phyloP scores from a whole-genome alignment of 2,797 vertebrate genomes.

The Acrossocheilus wenchowensis region DNA sequence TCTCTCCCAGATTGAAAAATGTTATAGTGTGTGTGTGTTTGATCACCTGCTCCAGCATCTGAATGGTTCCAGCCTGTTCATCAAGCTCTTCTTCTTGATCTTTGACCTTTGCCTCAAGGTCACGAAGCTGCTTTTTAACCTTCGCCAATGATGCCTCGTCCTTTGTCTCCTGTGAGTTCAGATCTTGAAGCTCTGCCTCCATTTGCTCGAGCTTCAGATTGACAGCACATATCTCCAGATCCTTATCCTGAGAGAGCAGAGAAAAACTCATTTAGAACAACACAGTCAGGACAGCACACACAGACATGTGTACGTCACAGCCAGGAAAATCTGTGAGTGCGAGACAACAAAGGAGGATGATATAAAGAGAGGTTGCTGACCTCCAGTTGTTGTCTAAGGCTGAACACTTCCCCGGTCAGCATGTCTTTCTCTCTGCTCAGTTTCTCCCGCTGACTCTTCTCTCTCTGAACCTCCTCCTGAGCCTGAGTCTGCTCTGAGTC shows the following conservation, averaged over 20 bases:
- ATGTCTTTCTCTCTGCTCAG: constrained; percentile 90
- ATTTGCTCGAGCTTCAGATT: constrained; percentile 89
- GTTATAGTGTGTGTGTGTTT: neutral
- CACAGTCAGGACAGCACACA: constrained; percentile 2
- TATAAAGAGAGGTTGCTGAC: constrained; percentile 67
- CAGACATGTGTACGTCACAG: constrained; percentile 15
- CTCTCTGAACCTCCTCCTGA: constrained; percentile 90
- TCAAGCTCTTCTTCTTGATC: constrained; percentile 98
- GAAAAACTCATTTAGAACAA: constrained; percentile 19
- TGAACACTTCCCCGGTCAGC: constrained; percentile 87
- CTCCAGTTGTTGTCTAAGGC: constrained; percentile 92
- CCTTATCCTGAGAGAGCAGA: constrained; percentile 84
- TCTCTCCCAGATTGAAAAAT: neutral
- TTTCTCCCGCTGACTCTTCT: constrained; percentile 89
- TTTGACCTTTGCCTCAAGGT: constrained; percentile 93
- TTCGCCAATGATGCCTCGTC: constrained; percentile 94
- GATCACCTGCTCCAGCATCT: constrained; percentile 97
- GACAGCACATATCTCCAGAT: constrained; percentile 85
- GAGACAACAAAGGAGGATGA: constrained; percentile 7
- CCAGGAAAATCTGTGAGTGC: neutral
- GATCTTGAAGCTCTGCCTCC: constrained; percentile 92
- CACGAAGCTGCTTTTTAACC: constrained; percentile 93
- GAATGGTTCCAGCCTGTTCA: constrained; percentile 95
- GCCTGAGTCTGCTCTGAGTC: constrained; percentile 88
- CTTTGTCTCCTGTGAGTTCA: constrained; percentile 95